Evolutionary conservation across 2,113 vertebrate genomes (phyloP), one percentile per base, ranked within the genome.

Genomic region (Coryphaenoides rupestris): DNA sequence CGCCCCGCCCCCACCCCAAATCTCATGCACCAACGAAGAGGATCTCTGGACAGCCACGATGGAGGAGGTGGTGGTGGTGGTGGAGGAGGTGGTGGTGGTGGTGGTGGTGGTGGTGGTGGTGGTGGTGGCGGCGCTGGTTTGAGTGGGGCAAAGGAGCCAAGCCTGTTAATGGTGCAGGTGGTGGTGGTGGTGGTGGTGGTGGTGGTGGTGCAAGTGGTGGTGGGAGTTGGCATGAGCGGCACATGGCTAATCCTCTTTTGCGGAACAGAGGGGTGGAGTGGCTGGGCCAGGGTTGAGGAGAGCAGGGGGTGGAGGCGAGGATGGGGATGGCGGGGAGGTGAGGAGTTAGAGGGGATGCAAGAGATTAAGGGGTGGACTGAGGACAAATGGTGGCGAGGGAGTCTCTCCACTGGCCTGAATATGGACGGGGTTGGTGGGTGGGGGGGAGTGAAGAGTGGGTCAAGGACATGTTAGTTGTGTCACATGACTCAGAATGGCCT

Each of bases 221-320:
- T 77, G 71, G 60, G 64, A 62, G 33, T 40, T 40, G 33, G 33
- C 33, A 40, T 40, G 9, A 40, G 33, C 10, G 66, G 74, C 73
- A 75, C 73, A 75, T 77, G 67, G 63, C 77, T 79, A 84, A 83
- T 83, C 82, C 70, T 74, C 63, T 71, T 74, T 62, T 69, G 77
- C 58, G 56, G 77, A 75, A 63, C 76, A 65, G 70, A 77, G 63
- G 66, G 74, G 69, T 63, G 59, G 69, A 62, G 76, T 70, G 73
- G 64, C 72, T 72, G 78, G 75, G 75, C 64, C 47, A 0, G 56
- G 70, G 70, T 61, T 77, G 72, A 76, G 66, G 63, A 65, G 52
- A 74, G 55, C 69, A 73, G 72, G 5, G 40, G 23, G 17, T 6
- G 28, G 21, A 21, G 15, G 19, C 17, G 19, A 10, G 16, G 4